phyloP scores from a whole-genome alignment of 2,888 invertebrate species.

The Polydrusus tereticollis region DNA sequence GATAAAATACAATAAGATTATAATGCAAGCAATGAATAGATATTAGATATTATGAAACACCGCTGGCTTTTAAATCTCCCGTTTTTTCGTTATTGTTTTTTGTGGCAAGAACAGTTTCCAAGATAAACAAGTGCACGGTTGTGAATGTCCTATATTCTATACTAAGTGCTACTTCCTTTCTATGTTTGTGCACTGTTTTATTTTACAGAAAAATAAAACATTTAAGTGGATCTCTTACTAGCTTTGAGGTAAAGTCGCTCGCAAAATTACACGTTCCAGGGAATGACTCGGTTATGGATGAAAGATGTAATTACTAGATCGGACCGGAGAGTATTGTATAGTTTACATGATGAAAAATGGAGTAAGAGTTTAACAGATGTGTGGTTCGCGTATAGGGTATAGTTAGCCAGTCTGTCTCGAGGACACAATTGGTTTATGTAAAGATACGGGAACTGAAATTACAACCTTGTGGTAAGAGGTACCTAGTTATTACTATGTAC shows the following conservation, averaged over 20 bases:
- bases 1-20: neutral
- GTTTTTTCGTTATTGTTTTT: too few relatives aligned
- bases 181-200: too few relatives aligned
- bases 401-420: slow-evolving; percentile 32
- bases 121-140: too few relatives aligned
- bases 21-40: neutral
- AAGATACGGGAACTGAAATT: slow-evolving; percentile 33
- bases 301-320: slow-evolving; percentile 33
- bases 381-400: slow-evolving; percentile 17
- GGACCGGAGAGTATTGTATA: slow-evolving; percentile 25
- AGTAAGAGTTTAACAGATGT: slow-evolving; percentile 34
- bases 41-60: neutral
- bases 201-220: too few relatives aligned
- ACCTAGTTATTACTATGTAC: slow-evolving; percentile 35
- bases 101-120: too few relatives aligned
- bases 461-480: slow-evolving; percentile 29
- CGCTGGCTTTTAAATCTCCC: too few relatives aligned
- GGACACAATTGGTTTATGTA: slow-evolving; percentile 40
- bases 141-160: too few relatives aligned
- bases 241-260: too few relatives aligned
- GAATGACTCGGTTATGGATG: slow-evolving; percentile 25
- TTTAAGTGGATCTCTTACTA: too few relatives aligned
- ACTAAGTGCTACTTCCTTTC: too few relatives aligned
- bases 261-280: neutral
- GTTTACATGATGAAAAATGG: slow-evolving; percentile 37